Conservation (phyloP, 2,888 invertebrate genomes). For the Ennomos erosarius region DNA sequence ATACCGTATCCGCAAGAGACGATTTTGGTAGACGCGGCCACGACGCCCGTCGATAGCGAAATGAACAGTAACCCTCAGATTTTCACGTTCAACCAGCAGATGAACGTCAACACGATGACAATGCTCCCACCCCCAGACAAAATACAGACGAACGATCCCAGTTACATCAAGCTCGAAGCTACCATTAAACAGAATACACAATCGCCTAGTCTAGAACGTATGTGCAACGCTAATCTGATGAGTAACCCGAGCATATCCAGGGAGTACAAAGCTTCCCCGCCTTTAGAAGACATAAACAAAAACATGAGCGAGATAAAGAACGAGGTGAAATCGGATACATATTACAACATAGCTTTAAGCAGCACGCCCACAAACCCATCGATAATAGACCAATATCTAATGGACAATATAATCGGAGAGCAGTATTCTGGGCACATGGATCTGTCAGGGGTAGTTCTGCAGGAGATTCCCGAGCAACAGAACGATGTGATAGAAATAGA, state of each 20-base stretch:
- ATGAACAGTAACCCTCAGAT: conserved; percentile 66
- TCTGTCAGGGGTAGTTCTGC: conserved; percentile 64
- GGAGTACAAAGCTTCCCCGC: conserved; percentile 79
- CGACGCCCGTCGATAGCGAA: conserved; percentile 65
- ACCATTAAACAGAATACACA: conserved; percentile 80
- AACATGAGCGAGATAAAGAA: conserved; percentile 78
- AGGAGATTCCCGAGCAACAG: conserved; percentile 67
- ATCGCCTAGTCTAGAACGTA: conserved; percentile 74
- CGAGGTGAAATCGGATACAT: conserved; percentile 76
- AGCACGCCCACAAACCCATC: conserved; percentile 62
- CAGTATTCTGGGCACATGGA: conserved; percentile 73
- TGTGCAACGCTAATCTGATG: conserved; percentile 75
- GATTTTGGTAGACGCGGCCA: conserved; percentile 61
- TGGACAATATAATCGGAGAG: conserved; percentile 76
- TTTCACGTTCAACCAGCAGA: conserved; percentile 74
- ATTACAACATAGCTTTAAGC: conserved; percentile 67
- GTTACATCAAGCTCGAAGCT: conserved; percentile 78
- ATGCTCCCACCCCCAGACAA: conserved; percentile 72
- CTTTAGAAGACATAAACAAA: conserved; percentile 76
- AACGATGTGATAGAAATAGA: conserved; percentile 80
- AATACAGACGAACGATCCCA: conserved; percentile 71
- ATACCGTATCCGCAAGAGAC: conserved; percentile 69
- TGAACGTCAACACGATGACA: conserved; percentile 70
- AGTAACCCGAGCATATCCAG: conserved; percentile 62
- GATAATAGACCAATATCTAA: conserved; percentile 73